These are phyloP conservation scores for Nesometra sesokonis DNA, from an alignment of 35 echinoderm and acorn worm species.

Conservation along the genomic window DNA sequence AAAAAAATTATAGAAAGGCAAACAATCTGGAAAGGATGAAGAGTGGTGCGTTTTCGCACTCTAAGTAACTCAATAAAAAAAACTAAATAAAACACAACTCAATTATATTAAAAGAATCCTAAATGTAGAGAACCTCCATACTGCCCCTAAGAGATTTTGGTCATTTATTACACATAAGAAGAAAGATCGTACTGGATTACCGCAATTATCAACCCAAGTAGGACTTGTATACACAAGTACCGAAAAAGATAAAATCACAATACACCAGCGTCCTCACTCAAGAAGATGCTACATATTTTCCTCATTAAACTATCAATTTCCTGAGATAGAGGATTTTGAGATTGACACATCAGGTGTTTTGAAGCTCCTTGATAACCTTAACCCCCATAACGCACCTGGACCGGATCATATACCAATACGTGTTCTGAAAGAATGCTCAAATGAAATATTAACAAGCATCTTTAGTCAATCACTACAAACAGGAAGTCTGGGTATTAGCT, in stretches of 20 bases:
- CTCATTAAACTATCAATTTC: not conserved
- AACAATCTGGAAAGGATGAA: conserved; percentile 13
- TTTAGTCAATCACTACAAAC: conserved; percentile 31
- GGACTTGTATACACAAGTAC: not conserved
- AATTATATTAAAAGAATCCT: conserved; percentile 3
- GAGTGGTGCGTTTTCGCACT: conserved; percentile 27
- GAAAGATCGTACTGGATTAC: conserved; percentile 14
- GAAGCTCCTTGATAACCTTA: conserved; percentile 1
- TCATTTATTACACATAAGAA: conserved; percentile 7
- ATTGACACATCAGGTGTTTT: conserved; percentile 7
- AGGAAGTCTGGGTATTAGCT: conserved; percentile 37
- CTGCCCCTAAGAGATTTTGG: conserved; percentile 11
- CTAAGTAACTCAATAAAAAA: conserved; percentile 12
- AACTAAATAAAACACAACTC: conserved; percentile 1
- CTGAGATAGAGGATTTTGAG: conserved; percentile 12
- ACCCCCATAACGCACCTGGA: conserved; percentile 11
- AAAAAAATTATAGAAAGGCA: conserved; percentile 23
- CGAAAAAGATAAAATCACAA: not conserved
- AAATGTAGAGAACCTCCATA: not conserved
- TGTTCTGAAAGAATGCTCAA: conserved; percentile 12
- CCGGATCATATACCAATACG: conserved; percentile 20
- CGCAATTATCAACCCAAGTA: not conserved
- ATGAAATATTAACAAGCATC: conserved; percentile 14
- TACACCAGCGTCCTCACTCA: not conserved
- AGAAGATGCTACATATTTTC: not conserved